These are phyloP conservation scores for Reinhardtius hippoglossoides DNA, from an alignment of 2,113 vertebrate species.

Conservation along the genomic window DNA sequence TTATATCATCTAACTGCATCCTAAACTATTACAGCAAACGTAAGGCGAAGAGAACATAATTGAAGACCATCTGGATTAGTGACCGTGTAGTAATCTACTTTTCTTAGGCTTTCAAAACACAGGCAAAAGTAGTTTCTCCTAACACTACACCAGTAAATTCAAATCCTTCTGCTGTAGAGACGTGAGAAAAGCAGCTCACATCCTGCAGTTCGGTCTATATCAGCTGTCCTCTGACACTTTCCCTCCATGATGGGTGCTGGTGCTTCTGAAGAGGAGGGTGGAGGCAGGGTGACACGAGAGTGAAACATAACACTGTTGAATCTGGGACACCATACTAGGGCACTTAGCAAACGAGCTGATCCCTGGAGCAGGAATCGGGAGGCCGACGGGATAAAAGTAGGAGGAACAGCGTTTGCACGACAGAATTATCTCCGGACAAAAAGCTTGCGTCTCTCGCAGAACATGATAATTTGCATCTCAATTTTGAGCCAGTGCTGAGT, in stretches of 20 bases:
- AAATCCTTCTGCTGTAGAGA: constrained; percentile 4
- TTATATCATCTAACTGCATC: too few species aligned
- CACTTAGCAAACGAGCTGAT: constrained; percentile 65
- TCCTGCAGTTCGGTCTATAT: too few species aligned
- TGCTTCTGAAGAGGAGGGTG: constrained; percentile 24
- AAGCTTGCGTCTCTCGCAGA: constrained; percentile 32
- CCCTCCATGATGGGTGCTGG: constrained; percentile 22
- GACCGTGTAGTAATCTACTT: not conserved
- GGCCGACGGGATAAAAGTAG: constrained; percentile 61
- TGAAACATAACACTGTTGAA: constrained; percentile 62
- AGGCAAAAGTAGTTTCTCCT: too few species aligned
- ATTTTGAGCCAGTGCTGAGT: constrained; percentile 53
- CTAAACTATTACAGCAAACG: too few species aligned
- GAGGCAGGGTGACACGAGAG: constrained; percentile 54
- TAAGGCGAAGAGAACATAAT: not conserved
- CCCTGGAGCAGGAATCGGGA: constrained; percentile 70
- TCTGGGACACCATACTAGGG: constrained; percentile 79
- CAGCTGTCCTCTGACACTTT: constrained; percentile 26
- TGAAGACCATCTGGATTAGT: not conserved
- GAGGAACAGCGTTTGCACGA: constrained; percentile 22
- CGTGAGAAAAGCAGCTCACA: constrained; percentile 24
- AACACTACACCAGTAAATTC: not conserved
- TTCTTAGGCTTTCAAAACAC: too few species aligned
- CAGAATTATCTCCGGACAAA: constrained; percentile 58
- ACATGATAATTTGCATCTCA: constrained; percentile 55